A percentile compares a stretch with the other conserved stretches of the same genome.
These are phyloP conservation scores for Ctena decussata DNA, from an alignment of 2,888 invertebrate genomes.

Conservation along the genomic window DNA sequence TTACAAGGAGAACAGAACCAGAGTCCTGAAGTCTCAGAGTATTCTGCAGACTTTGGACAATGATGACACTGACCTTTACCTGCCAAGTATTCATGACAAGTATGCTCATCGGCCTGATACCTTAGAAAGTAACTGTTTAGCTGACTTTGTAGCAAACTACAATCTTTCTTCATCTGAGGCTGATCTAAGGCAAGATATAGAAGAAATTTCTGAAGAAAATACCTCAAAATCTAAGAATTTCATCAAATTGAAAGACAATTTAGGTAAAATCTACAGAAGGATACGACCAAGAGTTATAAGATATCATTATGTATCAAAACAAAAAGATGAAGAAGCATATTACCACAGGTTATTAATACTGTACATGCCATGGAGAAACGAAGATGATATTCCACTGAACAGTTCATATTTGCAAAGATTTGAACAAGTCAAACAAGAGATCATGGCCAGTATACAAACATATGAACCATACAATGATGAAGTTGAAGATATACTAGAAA, in stretches of 20 bases:
- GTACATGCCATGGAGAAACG: constrained; percentile 47
- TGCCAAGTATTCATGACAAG: constrained; percentile 54
- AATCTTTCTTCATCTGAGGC: background rate
- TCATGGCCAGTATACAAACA: background rate
- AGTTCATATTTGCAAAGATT: background rate
- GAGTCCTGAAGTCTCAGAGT: constrained; percentile 41
- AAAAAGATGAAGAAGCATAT: constrained; percentile 38
- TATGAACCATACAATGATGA: constrained; percentile 39
- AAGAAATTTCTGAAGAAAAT: constrained; percentile 6
- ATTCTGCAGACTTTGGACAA: constrained; percentile 43
- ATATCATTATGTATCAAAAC: constrained; percentile 38
- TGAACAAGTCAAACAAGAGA: background rate
- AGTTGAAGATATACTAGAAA: constrained; percentile 14
- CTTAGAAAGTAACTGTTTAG: constrained; percentile 49
- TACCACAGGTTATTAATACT: constrained; percentile 36
- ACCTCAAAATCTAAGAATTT: background rate
- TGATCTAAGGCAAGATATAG: constrained; percentile 7
- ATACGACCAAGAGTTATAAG: constrained; percentile 23
- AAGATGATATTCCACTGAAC: constrained; percentile 15
- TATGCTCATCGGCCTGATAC: constrained; percentile 46
- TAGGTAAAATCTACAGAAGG: constrained; percentile 36
- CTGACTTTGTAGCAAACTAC: constrained; percentile 56
- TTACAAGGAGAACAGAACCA: constrained; percentile 39
- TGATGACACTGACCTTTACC: constrained; percentile 55
- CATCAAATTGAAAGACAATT: constrained; percentile 30